Base-by-base conservation (phyloP, 2,797 vertebrate species). In the Enteromius thamalakanensis region DNA sequence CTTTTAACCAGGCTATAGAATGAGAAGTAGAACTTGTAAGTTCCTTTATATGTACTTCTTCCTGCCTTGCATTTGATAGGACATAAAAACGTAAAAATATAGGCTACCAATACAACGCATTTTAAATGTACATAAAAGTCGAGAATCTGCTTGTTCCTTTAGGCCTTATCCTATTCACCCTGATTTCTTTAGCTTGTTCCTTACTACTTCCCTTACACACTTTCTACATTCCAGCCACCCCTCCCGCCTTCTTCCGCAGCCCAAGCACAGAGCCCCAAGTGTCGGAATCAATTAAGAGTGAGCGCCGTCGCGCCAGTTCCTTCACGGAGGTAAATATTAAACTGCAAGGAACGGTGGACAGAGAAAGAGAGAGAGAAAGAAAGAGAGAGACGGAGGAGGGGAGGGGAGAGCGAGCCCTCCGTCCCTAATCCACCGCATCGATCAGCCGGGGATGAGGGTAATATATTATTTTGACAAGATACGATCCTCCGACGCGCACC, bases 401-500 rank as follows among this genome's bases (percentile, higher is more conserved):
- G 78, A 40, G 49, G 86, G 70, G 76, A 86, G 19, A 67, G 47
- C 74, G 92, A 92, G 92, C 93, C 94, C 95, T 94, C 94, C 94
- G 92, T 96, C 95, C 96, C 97, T 98, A 98, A 97, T 98, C 97
- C 96, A 96, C 94, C 94, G 95, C 96, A 97, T 97, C 96, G 96
- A 97, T 97, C 96, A 97, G 96, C 93, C 96, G 90, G 91, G 96
- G 96, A 98, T 97, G 97, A 98, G 96, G 96, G 97, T 96, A 97
- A 98, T 98, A 98, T 97, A 98, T 98, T 97, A 98, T 97, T 97
- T 97, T 98, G 97, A 98, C 97, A 98, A 97, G 96, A 98, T 97
- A 96, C 96, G 96, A 97, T 97, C 96, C 96, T 96, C 94, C 95
- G 96, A 94, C 95, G 94, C 94, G 92, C 93, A 96, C 95, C 95